Conservation (phyloP, 1,140 invertebrate genomes). For the Cherax quadricarinatus region DNA sequence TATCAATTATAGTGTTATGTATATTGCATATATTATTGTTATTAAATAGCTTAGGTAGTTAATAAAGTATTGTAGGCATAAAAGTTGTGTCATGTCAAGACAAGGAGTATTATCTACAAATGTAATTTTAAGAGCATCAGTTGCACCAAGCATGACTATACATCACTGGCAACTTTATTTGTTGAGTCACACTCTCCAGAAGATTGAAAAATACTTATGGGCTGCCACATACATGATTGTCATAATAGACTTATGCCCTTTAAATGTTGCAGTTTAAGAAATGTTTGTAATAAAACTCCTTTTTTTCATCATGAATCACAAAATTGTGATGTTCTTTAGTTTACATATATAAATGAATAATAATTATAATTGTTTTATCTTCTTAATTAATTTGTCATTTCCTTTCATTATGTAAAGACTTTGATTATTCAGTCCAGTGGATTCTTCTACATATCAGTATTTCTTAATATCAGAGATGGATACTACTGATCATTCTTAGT, state of each 20-base stretch:
- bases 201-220: no score
- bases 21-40: neutral
- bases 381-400: neutral
- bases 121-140: neutral
- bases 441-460: neutral
- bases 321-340: neutral
- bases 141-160: neutral
- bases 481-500: constrained; percentile 6
- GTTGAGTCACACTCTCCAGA: no score
- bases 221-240: no score
- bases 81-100: neutral
- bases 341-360: neutral
- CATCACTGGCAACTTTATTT: neutral
- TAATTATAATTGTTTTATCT: neutral
- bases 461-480: neutral
- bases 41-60: neutral
- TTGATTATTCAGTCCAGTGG: neutral
- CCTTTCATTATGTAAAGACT: neutral
- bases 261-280: no score
- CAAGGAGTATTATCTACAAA: neutral
- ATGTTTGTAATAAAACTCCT: neutral
- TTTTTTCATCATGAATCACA: neutral
- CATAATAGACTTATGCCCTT: no score
- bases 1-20: neutral
- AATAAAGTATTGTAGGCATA: neutral